phyloP scores from a whole-genome alignment of 2,888 invertebrate genomes.

The Lycia hirtaria region DNA sequence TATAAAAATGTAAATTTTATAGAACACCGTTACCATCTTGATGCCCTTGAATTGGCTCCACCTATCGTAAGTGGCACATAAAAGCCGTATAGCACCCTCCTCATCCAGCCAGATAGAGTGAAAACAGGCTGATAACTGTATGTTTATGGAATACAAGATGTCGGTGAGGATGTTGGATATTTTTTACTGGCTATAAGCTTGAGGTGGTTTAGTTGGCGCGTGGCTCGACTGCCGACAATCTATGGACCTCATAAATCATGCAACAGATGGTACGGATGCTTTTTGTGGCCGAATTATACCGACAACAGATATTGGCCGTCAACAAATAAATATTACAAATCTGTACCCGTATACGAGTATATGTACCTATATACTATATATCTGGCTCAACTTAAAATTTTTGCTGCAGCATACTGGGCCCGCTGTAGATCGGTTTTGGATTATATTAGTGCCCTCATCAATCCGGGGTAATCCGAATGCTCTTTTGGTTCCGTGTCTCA shows the following conservation, averaged over 20 bases:
- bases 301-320: conserved; percentile 12
- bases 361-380: too few relatives aligned
- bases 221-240: conserved; percentile 17
- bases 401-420: too few relatives aligned
- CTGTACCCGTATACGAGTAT: too few relatives aligned
- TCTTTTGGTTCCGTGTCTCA: too few relatives aligned
- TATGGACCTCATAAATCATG: conserved; percentile 22
- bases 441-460: too few relatives aligned
- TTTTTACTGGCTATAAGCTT: conserved; percentile 18
- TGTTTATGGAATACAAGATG: conserved; percentile 29
- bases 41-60: not conserved
- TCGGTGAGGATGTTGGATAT: conserved; percentile 13
- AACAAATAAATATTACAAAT: not conserved
- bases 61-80: conserved; percentile 7
- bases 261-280: conserved; percentile 19
- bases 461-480: too few relatives aligned
- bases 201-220: conserved; percentile 2
- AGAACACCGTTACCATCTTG: conserved; percentile 1
- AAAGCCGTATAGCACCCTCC: not conserved
- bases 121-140: conserved; percentile 12
- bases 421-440: too few relatives aligned
- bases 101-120: conserved; percentile 1
- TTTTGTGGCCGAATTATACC: conserved; percentile 10
- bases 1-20: conserved; percentile 9
- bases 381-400: too few relatives aligned